phyloP scores from a whole-genome alignment of 2,113 vertebrate species.

The Brachyhypopomus occidentalis region DNA sequence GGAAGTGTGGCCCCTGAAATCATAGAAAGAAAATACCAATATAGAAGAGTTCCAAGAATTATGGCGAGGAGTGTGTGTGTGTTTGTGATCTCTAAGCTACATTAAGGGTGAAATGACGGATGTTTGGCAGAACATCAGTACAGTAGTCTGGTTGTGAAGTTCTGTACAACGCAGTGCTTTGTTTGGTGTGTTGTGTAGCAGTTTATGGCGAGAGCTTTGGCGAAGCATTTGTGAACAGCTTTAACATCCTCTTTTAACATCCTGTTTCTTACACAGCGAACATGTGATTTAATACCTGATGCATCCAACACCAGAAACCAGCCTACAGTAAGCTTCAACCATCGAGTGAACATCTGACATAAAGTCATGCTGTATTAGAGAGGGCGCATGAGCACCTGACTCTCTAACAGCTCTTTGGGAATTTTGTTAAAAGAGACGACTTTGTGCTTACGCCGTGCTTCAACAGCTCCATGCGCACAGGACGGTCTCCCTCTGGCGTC shows the following conservation, averaged over 20 bases:
- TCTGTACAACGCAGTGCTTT: neutral
- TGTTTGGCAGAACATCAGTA: neutral
- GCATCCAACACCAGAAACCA: neutral
- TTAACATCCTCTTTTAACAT: neutral
- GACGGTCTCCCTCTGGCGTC: conserved; percentile 44
- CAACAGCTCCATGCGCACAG: conserved; percentile 17
- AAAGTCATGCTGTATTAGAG: neutral
- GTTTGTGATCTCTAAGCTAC: neutral
- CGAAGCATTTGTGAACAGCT: neutral
- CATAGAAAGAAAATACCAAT: neutral
- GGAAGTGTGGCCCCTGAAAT: conserved; percentile 37
- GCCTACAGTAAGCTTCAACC: neutral
- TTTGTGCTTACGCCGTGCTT: conserved; percentile 63
- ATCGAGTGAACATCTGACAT: neutral
- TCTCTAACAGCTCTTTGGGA: conserved; percentile 34
- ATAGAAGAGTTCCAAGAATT: conserved; percentile 18
- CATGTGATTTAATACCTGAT: neutral
- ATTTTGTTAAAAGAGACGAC: conserved; percentile 53
- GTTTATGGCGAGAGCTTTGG: no score
- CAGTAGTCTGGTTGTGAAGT: neutral
- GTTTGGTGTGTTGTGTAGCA: neutral
- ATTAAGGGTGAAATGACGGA: neutral
- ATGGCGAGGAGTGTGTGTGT: neutral
- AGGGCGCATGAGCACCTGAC: neutral
- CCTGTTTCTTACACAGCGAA: neutral